phyloP scores from a whole-genome alignment of 1,140 invertebrate species.

The Drosophila nasuta region DNA sequence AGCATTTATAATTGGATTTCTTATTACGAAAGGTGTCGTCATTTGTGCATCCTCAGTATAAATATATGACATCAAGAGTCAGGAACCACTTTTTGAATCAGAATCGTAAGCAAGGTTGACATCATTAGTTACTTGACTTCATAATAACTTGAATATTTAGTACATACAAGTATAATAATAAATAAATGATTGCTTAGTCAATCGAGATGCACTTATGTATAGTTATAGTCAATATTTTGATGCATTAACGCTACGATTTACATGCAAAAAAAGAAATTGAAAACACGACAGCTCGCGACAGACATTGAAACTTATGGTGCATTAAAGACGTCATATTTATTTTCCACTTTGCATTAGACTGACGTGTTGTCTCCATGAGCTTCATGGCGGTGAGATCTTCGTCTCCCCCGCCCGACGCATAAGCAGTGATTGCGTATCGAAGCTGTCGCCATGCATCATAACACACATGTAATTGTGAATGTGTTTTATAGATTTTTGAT shows the following conservation, averaged over 20 bases:
- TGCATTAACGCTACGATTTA: not conserved
- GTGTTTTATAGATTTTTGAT: conserved; percentile 67
- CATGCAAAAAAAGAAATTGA: conserved; percentile 5
- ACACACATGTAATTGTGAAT: conserved; percentile 56
- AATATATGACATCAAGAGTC: conserved; percentile 19
- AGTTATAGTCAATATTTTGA: not conserved
- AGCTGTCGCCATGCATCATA: conserved; percentile 36
- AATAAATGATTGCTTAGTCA: not conserved
- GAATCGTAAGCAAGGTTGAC: conserved; percentile 15
- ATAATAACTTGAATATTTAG: conserved; percentile 3
- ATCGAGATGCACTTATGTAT: not conserved
- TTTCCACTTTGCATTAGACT: conserved; percentile 23
- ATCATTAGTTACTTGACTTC: conserved; percentile 21
- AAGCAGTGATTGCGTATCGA: conserved; percentile 22
- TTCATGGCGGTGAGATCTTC: not conserved
- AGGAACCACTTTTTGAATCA: conserved; percentile 32
- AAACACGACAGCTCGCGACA: conserved; percentile 24
- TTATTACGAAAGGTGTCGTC: conserved; percentile 7
- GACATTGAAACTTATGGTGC: conserved; percentile 22
- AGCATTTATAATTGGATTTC: conserved; percentile 1
- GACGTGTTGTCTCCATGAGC: not conserved
- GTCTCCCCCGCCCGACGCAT: not conserved
- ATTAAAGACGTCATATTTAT: conserved; percentile 56
- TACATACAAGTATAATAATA: not conserved
- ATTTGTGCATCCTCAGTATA: conserved; percentile 4